Base-by-base conservation (phyloP, 2,113 vertebrate species). In the Ellobius talpinus region DNA sequence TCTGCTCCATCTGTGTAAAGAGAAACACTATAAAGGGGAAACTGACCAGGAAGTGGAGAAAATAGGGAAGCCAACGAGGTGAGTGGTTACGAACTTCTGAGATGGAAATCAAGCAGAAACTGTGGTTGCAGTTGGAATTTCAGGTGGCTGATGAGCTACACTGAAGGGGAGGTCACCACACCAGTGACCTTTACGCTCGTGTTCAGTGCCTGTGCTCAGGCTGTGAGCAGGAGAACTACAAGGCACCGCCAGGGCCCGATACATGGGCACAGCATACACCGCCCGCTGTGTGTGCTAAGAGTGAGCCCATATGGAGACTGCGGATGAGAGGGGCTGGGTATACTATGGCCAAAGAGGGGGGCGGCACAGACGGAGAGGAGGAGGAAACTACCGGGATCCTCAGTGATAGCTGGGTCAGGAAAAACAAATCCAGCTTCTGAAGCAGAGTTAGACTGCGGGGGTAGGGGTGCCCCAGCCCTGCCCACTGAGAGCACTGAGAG, bases 81-180 rank as follows among this genome's bases (percentile, higher is more conserved):
- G 72, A 76, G 19, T 31, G 8, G 8, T 16, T 5, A 2, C 16
- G 31, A 72, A 52, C 78, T 4, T 10, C 79, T 52, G 61, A 90
- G 85, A 77, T 7, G 66, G 24, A 90, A 89, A 87, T 58, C 39
- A 85, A 91, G 77, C 21, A 89, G 17, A 65, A 91, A 93, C n/a
- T 65, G 79, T 65, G 79, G 26, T 74, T 36, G 76, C 39, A 52
- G 89, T 5, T 47, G 24, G 33, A 55, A 82, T 88, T 92, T 92
- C 55, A 90, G 39, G 74, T 47, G 58, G 79, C 13, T 72, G 47
- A n/a, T 50, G 33, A 77, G 86, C 33, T 33, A 73, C 52, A 85
- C 6, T n/a, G 70, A 33, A 70, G 19, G 0, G 9, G 45, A 2
- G 19, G 2, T 1, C 10, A 72, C 66, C 73, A 87, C 58, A 33